phyloP scores from a whole-genome alignment of 2,797 vertebrate genomes.

The Margarornis squamiger region DNA sequence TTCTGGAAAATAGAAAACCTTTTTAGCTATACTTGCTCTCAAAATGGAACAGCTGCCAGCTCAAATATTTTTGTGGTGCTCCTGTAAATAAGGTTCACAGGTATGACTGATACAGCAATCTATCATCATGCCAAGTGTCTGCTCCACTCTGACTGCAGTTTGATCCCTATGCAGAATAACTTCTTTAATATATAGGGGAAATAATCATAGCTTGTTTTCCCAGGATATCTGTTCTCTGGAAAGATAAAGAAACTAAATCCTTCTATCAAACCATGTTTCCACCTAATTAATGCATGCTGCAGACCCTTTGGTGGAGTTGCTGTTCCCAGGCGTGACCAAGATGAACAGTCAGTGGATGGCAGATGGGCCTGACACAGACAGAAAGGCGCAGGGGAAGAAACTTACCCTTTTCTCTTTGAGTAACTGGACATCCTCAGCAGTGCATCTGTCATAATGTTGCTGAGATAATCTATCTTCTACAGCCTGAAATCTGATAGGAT shows the following conservation, averaged over 20 bases:
- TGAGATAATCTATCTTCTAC: background rate
- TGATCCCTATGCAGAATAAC: background rate
- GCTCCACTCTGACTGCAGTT: background rate
- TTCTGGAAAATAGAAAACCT: background rate
- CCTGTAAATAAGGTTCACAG: slow-evolving; percentile 28
- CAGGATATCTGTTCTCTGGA: background rate
- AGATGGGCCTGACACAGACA: background rate
- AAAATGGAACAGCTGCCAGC: background rate
- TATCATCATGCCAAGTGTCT: background rate
- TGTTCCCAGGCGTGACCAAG: background rate
- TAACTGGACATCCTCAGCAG: slow-evolving; percentile 2
- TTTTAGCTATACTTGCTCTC: slow-evolving; percentile 19
- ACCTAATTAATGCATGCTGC: background rate
- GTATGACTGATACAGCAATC: slow-evolving; percentile 26
- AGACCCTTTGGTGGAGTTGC: background rate
- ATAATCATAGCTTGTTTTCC: background rate
- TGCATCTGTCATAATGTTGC: background rate
- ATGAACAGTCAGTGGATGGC: background rate
- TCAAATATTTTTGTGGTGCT: slow-evolving; percentile 29
- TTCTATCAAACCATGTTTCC: background rate
- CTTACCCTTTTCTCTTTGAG: background rate
- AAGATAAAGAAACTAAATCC: background rate
- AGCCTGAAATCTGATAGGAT: slow-evolving; percentile 24
- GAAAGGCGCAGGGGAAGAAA: background rate
- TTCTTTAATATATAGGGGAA: background rate